Percentiles rank a stretch among this genome's conserved stretches.
phyloP scores from a whole-genome alignment of 2,113 vertebrate genomes.

The Halichoerus grypus region DNA sequence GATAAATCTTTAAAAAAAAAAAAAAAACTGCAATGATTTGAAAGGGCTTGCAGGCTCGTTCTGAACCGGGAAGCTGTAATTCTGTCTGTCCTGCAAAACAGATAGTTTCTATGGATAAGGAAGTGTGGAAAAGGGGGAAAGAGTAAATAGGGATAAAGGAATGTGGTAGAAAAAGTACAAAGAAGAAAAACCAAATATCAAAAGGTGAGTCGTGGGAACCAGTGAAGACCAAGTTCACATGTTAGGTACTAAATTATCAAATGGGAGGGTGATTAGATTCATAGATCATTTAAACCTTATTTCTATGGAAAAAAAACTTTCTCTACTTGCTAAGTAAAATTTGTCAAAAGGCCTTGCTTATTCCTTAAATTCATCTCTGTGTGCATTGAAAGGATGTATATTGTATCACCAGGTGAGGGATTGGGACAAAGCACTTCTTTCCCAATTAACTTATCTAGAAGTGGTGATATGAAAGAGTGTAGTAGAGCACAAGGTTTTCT shows the following conservation, averaged over 20 bases:
- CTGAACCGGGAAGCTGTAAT: neutral
- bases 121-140: neutral
- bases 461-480: neutral
- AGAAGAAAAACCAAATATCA: neutral
- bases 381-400: neutral
- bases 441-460: neutral
- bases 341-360: constrained; percentile 23
- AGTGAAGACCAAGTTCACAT: neutral
- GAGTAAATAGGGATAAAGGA: neutral
- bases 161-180: neutral
- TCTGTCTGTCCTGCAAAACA: neutral
- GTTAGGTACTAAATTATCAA: neutral
- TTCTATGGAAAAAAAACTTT: neutral
- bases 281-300: constrained; percentile 7
- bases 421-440: neutral
- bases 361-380: constrained; percentile 8
- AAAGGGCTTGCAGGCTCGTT: neutral
- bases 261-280: neutral
- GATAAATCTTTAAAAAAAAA: neutral
- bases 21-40: neutral
- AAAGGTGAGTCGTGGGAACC: neutral
- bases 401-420: neutral
- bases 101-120: neutral
- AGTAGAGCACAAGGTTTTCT: neutral
- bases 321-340: constrained; percentile 16